These are phyloP conservation scores for Melanophora roralis DNA, from an alignment of 2,888 invertebrate species.

Conservation along the genomic window DNA sequence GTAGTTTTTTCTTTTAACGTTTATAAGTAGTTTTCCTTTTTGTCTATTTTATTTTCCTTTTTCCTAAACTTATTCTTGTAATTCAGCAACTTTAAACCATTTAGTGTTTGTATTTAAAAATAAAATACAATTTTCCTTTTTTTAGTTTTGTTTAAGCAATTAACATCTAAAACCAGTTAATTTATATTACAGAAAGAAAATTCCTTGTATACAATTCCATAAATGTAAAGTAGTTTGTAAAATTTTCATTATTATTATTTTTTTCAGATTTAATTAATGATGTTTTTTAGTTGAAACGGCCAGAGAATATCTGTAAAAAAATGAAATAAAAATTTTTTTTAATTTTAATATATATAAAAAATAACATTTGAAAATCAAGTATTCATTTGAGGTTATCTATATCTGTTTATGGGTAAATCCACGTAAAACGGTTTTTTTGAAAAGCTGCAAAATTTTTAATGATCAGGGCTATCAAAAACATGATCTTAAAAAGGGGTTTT, in stretches of 20 bases:
- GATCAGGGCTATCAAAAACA: too few species aligned
- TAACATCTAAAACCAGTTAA: neutral
- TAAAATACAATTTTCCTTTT: constrained; percentile 11
- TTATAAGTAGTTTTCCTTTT: neutral
- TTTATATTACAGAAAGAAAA: constrained; percentile 19
- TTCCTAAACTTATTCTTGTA: constrained; percentile 13
- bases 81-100: constrained; percentile 49
- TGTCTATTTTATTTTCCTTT: neutral
- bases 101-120: constrained; percentile 15
- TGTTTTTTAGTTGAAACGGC: neutral
- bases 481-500: too few species aligned
- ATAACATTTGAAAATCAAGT: neutral
- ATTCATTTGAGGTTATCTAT: neutral
- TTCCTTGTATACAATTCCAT: constrained; percentile 55
- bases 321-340: neutral
- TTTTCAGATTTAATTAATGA: constrained; percentile 3
- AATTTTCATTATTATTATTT: constrained; percentile 2
- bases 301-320: constrained; percentile 11
- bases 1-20: neutral
- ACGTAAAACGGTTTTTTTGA: too few species aligned
- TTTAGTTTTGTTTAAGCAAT: constrained; percentile 26
- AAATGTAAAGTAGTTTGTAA: constrained; percentile 22
- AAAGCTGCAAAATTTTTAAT: too few species aligned
- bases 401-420: too few species aligned
- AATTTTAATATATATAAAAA: neutral